A percentile compares a stretch with the other conserved stretches of the same genome.
Conservation (phyloP, 2,113 vertebrate species). For the Ursus arctos region DNA sequence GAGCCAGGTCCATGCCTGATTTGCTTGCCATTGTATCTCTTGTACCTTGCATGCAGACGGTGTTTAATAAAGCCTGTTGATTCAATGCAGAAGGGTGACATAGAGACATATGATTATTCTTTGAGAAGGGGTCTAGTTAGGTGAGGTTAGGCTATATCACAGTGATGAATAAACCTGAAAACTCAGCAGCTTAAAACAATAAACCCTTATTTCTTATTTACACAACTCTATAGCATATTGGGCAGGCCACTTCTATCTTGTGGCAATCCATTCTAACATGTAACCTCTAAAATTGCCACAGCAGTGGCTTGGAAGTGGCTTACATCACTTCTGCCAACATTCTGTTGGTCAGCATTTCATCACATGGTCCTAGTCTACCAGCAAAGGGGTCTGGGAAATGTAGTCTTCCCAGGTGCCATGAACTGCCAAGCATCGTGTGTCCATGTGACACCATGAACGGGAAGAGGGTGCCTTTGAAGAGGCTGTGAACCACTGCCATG, state of each 20-base stretch:
- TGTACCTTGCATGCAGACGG: not conserved
- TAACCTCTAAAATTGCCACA: not conserved
- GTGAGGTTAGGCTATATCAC: not conserved
- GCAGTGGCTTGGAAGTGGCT: not conserved
- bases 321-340: not conserved
- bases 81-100: not conserved
- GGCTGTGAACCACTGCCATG: not conserved
- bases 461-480: not conserved
- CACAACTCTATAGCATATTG: not conserved
- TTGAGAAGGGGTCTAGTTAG: not conserved
- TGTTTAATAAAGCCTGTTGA: not conserved
- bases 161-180: not conserved
- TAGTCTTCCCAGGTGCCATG: not conserved
- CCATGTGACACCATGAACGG: not conserved
- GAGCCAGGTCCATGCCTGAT: not conserved
- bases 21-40: not conserved
- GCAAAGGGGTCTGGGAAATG: constrained; percentile 10
- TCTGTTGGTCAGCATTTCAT: not conserved
- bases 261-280: not conserved
- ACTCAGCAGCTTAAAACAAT: not conserved
- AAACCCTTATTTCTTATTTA: not conserved
- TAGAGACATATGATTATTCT: not conserved
- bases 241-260: not conserved
- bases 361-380: not conserved
- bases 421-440: not conserved